phyloP scores from a whole-genome alignment of 2,888 invertebrate species.

The Limnephilus marmoratus region DNA sequence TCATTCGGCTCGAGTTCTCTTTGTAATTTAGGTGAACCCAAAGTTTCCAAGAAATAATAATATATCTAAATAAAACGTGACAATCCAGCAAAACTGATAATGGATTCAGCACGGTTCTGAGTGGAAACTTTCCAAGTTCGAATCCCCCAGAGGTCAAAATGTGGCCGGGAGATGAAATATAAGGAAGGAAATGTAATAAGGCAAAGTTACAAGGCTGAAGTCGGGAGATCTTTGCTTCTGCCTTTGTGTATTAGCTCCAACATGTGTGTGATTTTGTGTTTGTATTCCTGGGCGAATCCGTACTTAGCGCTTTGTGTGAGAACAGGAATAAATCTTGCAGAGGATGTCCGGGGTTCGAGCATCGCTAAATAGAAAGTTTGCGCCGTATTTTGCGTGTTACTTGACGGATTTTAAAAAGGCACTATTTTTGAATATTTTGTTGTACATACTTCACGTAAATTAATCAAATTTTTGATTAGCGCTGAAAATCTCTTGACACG shows the following conservation, averaged over 20 bases:
- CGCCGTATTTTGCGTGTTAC: not conserved
- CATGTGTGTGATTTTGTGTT: constrained; percentile 30
- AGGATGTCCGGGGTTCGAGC: not conserved
- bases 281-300: not conserved
- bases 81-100: constrained; percentile 45
- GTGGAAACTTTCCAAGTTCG: constrained; percentile 44
- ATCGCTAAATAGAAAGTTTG: not conserved
- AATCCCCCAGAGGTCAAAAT: constrained; percentile 44
- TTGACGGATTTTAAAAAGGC: not conserved
- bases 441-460: not conserved
- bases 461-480: not conserved
- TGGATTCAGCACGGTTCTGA: constrained; percentile 37
- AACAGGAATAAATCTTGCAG: not conserved
- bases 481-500: not conserved
- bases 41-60: not conserved
- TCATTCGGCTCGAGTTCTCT: not conserved
- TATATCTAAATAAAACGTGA: constrained; percentile 30
- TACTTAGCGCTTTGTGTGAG: not conserved
- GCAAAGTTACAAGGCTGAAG: constrained; percentile 36
- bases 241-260: constrained; percentile 24
- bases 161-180: constrained; percentile 41
- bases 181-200: constrained; percentile 41
- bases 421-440: not conserved
- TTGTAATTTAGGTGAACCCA: not conserved
- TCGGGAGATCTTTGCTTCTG: constrained; percentile 29